These are phyloP conservation scores for Cryptoleucopteryx plumbea DNA, from an alignment of 2,113 vertebrate species.

Conservation along the genomic window DNA sequence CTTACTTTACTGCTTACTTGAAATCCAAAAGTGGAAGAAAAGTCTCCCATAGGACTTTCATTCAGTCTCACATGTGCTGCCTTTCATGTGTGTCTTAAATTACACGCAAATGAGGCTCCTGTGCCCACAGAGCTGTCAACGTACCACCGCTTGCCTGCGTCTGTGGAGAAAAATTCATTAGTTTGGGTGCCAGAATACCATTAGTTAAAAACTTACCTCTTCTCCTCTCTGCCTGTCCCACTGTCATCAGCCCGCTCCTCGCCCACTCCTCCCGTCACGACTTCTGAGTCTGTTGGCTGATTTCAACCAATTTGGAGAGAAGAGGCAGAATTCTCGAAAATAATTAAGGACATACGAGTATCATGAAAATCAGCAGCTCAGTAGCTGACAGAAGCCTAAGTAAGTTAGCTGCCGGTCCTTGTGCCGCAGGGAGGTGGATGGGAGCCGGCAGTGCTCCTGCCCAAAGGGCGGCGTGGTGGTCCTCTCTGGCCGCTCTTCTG, in stretches of 20 bases:
- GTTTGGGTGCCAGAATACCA: background rate
- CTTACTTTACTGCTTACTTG: background rate
- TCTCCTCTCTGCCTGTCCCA: background rate
- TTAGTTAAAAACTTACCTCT: slow-evolving; percentile 11
- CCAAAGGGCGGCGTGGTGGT: background rate
- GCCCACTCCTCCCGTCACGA: background rate
- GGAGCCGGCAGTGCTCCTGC: background rate
- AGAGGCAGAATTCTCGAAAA: background rate
- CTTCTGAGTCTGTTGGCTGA: background rate
- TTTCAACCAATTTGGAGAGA: background rate
- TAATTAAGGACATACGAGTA: background rate
- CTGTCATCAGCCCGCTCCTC: background rate
- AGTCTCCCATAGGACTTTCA: background rate
- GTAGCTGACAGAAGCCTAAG: background rate
- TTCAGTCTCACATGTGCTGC: background rate
- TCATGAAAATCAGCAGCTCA: background rate
- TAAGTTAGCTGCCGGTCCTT: background rate
- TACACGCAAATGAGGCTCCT: background rate
- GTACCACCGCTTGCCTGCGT: background rate
- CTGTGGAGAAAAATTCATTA: background rate
- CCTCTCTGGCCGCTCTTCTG: background rate
- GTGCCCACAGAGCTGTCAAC: background rate
- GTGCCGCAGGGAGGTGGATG: background rate
- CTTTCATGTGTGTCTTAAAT: slow-evolving; percentile 4
- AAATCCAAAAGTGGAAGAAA: background rate